These are phyloP conservation scores for Heliconius cydno DNA, from an alignment of 2,888 invertebrate species.

Conservation along the genomic window DNA sequence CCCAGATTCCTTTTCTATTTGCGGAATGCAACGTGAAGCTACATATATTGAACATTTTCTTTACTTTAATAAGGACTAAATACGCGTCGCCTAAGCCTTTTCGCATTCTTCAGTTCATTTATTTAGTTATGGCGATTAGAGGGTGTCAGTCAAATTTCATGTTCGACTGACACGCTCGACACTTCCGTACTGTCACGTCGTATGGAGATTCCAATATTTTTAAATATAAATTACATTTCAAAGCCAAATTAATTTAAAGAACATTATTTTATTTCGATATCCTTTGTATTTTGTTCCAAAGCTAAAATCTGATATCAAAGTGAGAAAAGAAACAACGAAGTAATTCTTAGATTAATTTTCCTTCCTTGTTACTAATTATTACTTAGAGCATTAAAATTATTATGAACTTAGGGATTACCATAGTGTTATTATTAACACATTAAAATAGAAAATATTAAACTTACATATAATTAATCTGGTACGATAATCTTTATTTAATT, in stretches of 20 bases:
- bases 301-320: too few relatives aligned
- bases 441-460: neutral
- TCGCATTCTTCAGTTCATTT: too few relatives aligned
- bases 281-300: neutral
- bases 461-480: neutral
- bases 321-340: too few relatives aligned
- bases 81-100: too few relatives aligned
- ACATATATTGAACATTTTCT: too few relatives aligned
- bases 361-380: conserved; percentile 1
- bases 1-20: neutral
- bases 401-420: neutral
- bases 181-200: too few relatives aligned
- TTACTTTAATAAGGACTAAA: too few relatives aligned
- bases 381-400: neutral
- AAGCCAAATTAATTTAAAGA: neutral
- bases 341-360: too few relatives aligned
- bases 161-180: too few relatives aligned
- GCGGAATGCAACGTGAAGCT: neutral
- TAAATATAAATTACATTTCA: neutral
- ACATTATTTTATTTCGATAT: neutral
- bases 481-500: neutral
- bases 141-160: too few relatives aligned
- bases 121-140: too few relatives aligned
- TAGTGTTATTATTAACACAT: neutral
- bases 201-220: neutral